Percentiles rank a stretch among this genome's conserved stretches.
These are phyloP conservation scores for Tolmerus cingulatus DNA, from an alignment of 2,888 invertebrate genomes.

Conservation along the genomic window DNA sequence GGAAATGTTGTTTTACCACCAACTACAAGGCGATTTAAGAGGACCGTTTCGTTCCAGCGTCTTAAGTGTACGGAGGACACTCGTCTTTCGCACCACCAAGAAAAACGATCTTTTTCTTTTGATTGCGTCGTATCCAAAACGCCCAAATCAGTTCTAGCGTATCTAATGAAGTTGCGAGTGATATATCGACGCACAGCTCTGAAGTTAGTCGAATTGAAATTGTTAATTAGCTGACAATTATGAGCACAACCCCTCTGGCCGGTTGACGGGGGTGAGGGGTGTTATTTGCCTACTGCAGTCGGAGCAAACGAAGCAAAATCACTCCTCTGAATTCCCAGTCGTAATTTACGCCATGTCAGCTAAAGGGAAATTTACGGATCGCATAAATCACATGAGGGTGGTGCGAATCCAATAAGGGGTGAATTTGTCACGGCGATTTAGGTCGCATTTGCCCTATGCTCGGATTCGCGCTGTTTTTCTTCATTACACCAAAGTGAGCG, in stretches of 20 bases:
- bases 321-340: not conserved
- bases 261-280: not conserved
- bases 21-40: conserved; percentile 4
- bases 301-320: not conserved
- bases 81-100: not conserved
- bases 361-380: conserved; percentile 45
- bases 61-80: conserved; percentile 7
- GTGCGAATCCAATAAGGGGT: conserved; percentile 46
- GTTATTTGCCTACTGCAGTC: not conserved
- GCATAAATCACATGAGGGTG: conserved; percentile 44
- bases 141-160: conserved; percentile 44
- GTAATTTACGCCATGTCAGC: conserved; percentile 48
- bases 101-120: not conserved
- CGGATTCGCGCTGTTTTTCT: not conserved
- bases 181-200: conserved; percentile 38
- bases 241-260: conserved; percentile 42
- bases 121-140: not conserved
- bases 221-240: conserved; percentile 49
- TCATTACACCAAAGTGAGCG: conserved; percentile 19
- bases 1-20: conserved; percentile 18
- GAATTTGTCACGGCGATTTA: conserved; percentile 44
- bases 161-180: conserved; percentile 48
- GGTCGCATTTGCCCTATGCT: not conserved
- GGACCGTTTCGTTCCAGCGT: not conserved
- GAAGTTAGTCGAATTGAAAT: conserved; percentile 43